Evolutionary conservation across 2,888 invertebrate genomes (phyloP), one percentile per base, ranked within the genome.

Genomic region (Labia minor): DNA sequence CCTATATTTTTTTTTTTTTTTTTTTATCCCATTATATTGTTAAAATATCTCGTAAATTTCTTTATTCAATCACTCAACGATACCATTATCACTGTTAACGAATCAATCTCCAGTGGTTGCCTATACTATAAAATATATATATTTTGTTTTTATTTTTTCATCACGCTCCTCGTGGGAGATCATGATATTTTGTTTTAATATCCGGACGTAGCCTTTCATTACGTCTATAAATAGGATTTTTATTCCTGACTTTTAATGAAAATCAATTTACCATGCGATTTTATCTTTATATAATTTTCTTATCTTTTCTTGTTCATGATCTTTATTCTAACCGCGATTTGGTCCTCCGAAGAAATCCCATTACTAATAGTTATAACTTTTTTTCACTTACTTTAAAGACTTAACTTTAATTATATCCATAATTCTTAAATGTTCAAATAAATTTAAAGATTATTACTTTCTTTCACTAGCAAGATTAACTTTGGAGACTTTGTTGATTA

Each of bases 21-120:
- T 33, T 49, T 49, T 49, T 49, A 14, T 16, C n/a, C 49, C 49
- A 49, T 49, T 49, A 49, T 49, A 49, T 49, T 49, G 49, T 49
- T 49, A 49, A 49, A 49, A 49, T 14, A 49, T 49, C 49, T 49
- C 49, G 49, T 49, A 49, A 49, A 49, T 49, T 49, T 49, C 49
- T 49, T 49, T 49, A 49, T 49, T 49, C 49, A 49, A 49, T 49
- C 49, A 49, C 16, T 49, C 49, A 49, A 49, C 49, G 49, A 2
- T 16, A 14, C 49, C 49, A 49, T 49, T 49, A 49, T 49, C 4
- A 3, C 49, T 49, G 49, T 49, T 49, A 49, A 49, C 49, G 49
- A 49, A 49, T 49, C 49, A 49, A 49, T 49, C 49, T n/a, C 49
- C n/a, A 49, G 49, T 49, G 3, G 49, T 49, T 49, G 49, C 16